phyloP scores from a whole-genome alignment of 2,888 invertebrate species.

The Orthonevra nobilis region DNA sequence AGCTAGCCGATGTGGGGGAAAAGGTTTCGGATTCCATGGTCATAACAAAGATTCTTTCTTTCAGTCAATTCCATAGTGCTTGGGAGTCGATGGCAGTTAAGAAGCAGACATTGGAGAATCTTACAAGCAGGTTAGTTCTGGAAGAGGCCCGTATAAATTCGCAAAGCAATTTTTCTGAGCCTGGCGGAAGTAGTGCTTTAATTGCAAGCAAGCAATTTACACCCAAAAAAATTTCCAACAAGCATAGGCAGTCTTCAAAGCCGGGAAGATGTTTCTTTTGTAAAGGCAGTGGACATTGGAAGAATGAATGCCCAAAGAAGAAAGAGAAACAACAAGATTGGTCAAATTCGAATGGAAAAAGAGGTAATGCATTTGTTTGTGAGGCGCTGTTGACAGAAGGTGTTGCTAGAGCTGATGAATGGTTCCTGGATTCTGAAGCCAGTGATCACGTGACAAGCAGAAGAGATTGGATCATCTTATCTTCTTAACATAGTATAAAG shows the following conservation, averaged over 20 bases:
- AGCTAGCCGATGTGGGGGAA: slow-evolving; percentile 59
- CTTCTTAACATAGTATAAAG: too few relatives aligned
- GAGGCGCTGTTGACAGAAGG: slow-evolving; percentile 13
- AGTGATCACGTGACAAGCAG: slow-evolving; percentile 24
- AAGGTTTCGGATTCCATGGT: slow-evolving; percentile 64
- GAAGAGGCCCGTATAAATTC: slow-evolving; percentile 16
- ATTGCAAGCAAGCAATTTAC: slow-evolving; percentile 11
- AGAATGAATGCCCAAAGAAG: slow-evolving; percentile 14
- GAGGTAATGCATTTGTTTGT: slow-evolving; percentile 1
- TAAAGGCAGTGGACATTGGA: slow-evolving; percentile 20
- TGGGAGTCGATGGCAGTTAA: slow-evolving; percentile 70
- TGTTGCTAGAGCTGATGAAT: slow-evolving; percentile 3
- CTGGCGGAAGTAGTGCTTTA: slow-evolving; percentile 1
- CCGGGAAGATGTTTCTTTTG: slow-evolving; percentile 22
- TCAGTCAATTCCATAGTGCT: slow-evolving; percentile 68
- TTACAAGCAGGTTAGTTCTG: slow-evolving; percentile 32
- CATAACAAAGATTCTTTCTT: slow-evolving; percentile 70
- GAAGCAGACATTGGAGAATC: slow-evolving; percentile 71
- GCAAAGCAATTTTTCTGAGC: slow-evolving; percentile 1
- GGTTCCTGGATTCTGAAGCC: slow-evolving; percentile 38
- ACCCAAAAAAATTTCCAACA: not conserved
- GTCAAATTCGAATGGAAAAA: not conserved
- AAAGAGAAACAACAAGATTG: not conserved
- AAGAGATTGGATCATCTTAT: slow-evolving; percentile 24
- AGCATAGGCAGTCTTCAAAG: not conserved